Base-by-base conservation (phyloP, 2,797 vertebrate species). In the Momotus momota region DNA sequence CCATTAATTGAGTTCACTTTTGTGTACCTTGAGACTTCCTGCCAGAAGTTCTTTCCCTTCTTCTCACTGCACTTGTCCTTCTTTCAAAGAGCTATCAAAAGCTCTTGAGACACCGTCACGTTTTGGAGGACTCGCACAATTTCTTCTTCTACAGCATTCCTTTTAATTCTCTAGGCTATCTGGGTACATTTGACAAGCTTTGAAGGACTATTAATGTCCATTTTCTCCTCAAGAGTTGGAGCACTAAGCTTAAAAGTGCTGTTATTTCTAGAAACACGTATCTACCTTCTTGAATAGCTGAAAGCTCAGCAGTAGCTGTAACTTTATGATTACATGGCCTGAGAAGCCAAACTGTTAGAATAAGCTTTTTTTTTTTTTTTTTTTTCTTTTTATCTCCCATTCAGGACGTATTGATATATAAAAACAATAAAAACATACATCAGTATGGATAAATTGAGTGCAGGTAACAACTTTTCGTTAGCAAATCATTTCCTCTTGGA, bases 401-500 rank as follows among this genome's bases (percentile, higher is more conserved):
- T n/a, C 70, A 69, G 90, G 85, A 85, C 82, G 51, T 83, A 5
- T 40, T 86, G 92, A 51, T 71, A 48, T 14, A 75, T 66, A 65
- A 52, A 88, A 67, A 3, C 67, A 89, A 55, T 79, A 66, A 93
- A 83, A 95, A 66, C 14, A 33, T 23, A 46, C 25, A 45, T 52
- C 5, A 7, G 13, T 15, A 1, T 40, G 81, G 65, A 93, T 90
- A 83, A 92, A 93, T 87, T 86, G 88, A 92, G 48, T 55, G 72
- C 66, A 86, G 72, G 74, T 96, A 97, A 95, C 83, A 70, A 18
- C 81, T 95, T 94, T 94, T 97, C 80, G 77, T 96, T 89, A 94
- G 79, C 82, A 94, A 88, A 97, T 90, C 7, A 90, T 97, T 97
- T 98, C 97, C 95, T 98, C 87, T 94, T 92, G 86, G 93, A 97